A percentile compares a stretch with the other conserved stretches of the same genome.
These are phyloP conservation scores for Bombus breviceps DNA, from an alignment of 1,140 invertebrate genomes.

Conservation along the genomic window DNA sequence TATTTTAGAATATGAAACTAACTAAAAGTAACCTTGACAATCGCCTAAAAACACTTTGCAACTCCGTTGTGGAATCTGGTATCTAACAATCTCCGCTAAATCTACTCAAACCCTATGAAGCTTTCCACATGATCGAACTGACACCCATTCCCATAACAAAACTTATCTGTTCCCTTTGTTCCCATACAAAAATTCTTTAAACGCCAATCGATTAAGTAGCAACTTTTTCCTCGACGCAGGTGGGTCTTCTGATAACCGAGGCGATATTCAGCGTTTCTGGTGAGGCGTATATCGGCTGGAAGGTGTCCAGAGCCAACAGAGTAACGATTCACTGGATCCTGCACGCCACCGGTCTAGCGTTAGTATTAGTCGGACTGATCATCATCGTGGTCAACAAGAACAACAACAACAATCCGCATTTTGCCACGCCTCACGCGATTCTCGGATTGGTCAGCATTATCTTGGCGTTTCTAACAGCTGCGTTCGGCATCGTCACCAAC, in stretches of 20 bases:
- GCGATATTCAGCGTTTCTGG: conserved; percentile 77
- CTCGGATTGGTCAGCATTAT: conserved; percentile 75
- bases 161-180: too few relatives aligned
- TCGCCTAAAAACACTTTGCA: neutral
- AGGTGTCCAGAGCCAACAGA: conserved; percentile 64
- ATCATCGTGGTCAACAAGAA: conserved; percentile 77
- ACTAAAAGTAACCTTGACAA: neutral
- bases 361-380: conserved; percentile 72
- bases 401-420: conserved; percentile 61
- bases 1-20: too few relatives aligned
- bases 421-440: conserved; percentile 71
- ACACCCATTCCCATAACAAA: too few relatives aligned
- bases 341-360: conserved; percentile 65
- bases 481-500: conserved; percentile 75
- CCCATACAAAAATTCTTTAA: neutral
- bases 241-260: conserved; percentile 74
- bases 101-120: too few relatives aligned
- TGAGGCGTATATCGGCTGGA: conserved; percentile 69
- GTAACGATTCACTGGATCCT: conserved; percentile 78
- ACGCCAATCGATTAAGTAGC: neutral
- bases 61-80: neutral
- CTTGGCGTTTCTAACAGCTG: conserved; percentile 58
- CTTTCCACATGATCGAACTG: too few relatives aligned
- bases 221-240: conserved; percentile 57
- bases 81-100: too few relatives aligned